A percentile compares a stretch with the other conserved stretches of the same genome.
phyloP scores from a whole-genome alignment of 2,888 invertebrate genomes.

The Cistogaster globosa region DNA sequence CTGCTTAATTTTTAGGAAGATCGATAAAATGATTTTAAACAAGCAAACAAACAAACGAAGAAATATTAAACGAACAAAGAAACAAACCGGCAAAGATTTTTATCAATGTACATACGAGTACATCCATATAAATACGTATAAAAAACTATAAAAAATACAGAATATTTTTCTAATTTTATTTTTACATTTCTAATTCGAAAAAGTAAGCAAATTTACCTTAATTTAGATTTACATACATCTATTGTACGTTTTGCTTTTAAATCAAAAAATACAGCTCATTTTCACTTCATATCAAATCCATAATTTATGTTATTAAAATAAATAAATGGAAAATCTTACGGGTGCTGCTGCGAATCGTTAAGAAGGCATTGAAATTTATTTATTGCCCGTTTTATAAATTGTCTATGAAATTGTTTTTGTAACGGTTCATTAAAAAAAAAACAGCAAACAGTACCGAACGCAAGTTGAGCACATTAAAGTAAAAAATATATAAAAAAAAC shows the following conservation, averaged over 20 bases:
- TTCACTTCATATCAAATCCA: conserved; percentile 20
- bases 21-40: too few relatives aligned
- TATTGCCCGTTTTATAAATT: conserved; percentile 55
- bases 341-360: not conserved
- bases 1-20: too few relatives aligned
- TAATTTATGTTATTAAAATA: conserved; percentile 25
- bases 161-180: too few relatives aligned
- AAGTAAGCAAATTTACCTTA: too few relatives aligned
- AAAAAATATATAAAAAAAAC: too few relatives aligned
- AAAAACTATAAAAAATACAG: too few relatives aligned
- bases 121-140: too few relatives aligned
- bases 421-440: conserved; percentile 21
- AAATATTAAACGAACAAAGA: too few relatives aligned
- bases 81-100: too few relatives aligned
- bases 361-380: conserved; percentile 16
- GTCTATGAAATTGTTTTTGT: conserved; percentile 57
- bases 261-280: conserved; percentile 17
- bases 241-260: conserved; percentile 16
- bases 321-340: conserved; percentile 15
- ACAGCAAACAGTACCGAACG: not conserved
- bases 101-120: too few relatives aligned
- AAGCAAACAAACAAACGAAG: too few relatives aligned
- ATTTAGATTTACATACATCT: not conserved
- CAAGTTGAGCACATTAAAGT: conserved; percentile 4
- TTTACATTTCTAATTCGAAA: too few relatives aligned